A percentile compares a stretch with the other conserved stretches of the same genome.
Evolutionary conservation across 2,888 invertebrate genomes (phyloP).

Genomic region (Phoronis australis): DNA sequence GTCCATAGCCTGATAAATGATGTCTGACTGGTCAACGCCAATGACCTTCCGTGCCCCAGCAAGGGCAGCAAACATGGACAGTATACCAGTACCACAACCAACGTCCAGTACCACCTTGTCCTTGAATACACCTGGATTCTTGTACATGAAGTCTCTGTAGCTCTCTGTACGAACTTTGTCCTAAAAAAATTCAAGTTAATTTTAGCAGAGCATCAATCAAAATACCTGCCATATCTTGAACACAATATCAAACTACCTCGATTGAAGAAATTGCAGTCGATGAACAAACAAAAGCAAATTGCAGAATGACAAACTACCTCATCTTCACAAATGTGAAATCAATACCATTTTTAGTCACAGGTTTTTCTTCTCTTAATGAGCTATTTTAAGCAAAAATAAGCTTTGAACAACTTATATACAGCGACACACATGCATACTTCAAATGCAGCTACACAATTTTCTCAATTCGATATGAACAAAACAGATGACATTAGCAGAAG

Average conservation of each 20-base stretch:
- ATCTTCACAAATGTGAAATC: too few species aligned
- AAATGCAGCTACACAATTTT: too few species aligned
- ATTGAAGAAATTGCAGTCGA: neutral
- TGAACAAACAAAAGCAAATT: neutral
- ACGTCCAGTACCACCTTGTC: conserved; percentile 67
- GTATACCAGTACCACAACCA: conserved; percentile 63
- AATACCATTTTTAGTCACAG: too few species aligned
- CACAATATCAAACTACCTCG: neutral
- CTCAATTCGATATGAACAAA: too few species aligned
- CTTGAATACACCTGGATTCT: conserved; percentile 65
- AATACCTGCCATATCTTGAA: too few species aligned
- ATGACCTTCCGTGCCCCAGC: conserved; percentile 78
- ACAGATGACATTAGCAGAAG: too few species aligned
- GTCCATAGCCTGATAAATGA: conserved; percentile 55
- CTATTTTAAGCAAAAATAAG: neutral
- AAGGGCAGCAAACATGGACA: conserved; percentile 82
- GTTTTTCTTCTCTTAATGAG: too few species aligned
- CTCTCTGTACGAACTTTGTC: conserved; percentile 67
- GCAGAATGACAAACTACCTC: too few species aligned
- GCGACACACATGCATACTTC: neutral
- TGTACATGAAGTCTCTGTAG: conserved; percentile 76
- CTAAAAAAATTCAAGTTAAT: conserved; percentile 16
- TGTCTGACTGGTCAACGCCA: conserved; percentile 55
- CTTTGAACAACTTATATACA: neutral
- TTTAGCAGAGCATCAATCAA: neutral